Base-by-base conservation (phyloP, 35 echinoderm and acorn worm genomes). In the Strongylocentrotus purpuratus region DNA sequence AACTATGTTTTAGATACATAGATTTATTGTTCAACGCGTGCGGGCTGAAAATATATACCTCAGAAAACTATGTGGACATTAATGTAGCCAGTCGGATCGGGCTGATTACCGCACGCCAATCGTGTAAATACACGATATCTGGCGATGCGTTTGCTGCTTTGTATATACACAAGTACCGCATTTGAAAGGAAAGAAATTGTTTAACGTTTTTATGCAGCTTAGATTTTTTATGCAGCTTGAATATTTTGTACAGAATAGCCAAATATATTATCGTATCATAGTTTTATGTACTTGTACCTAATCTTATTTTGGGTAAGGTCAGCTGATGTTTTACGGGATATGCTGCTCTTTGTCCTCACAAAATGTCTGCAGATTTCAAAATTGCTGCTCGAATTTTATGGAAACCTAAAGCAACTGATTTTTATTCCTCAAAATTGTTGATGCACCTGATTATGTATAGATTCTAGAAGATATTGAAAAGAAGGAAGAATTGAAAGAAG, bases 191-290 rank as follows among this genome's bases (percentile, higher is more conserved):
- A 78, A 78, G 65, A 78, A 78, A 78, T 78, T 22, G 22, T 28
- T 28, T 22, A 78, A 22, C 28, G 20, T 78, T 78, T 78, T 78
- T 78, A 78, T n/a, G 65, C 65, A 78, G 65, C 65, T 78, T 78
- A 78, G 65, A 78, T 28, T 78, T n/a, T 78, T 41, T 41, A 41
- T 78, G 65, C 65, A 78, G 65, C 65, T 78, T 78, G 65, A 78
- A 78, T n/a, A 78, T 78, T 78, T 78, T 78, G 65, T 78, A 78
- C 65, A 78, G 65, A 22, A 78, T 78, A 78, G 65, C 65, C 65
- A 78, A 78, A 78, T 78, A 78, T 78, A 78, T 78, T 78, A 78
- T 78, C 8, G 65, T 78, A 78, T 78, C 20, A 78, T 78, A 78
- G 65, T 78, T n/a, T 15, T 78, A 78, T 28, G 65, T 78, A 55